A percentile compares a stretch with the other conserved stretches of the same genome.
These are phyloP conservation scores for Acrocephalus scirpaceus DNA, from an alignment of 2,797 vertebrate genomes.

Conservation along the genomic window DNA sequence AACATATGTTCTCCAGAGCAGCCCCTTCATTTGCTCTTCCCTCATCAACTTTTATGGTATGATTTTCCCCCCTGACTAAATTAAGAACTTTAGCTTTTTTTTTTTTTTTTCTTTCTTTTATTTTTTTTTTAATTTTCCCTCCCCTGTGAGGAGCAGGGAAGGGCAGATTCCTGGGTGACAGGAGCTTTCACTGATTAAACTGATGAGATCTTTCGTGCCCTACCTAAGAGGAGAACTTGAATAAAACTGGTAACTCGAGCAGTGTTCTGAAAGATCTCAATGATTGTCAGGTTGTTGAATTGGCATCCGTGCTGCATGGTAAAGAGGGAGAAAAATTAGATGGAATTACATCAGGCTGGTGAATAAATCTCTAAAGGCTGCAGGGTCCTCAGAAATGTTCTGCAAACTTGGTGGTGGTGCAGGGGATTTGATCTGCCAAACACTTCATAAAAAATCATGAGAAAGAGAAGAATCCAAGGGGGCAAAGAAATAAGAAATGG, in stretches of 20 bases:
- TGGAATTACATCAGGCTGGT: not conserved
- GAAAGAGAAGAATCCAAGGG: not conserved
- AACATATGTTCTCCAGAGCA: constrained; percentile 40
- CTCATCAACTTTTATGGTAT: constrained; percentile 33
- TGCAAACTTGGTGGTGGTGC: not conserved
- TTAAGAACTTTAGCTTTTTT: constrained; percentile 24
- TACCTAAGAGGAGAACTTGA: constrained; percentile 5
- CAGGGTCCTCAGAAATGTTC: not conserved
- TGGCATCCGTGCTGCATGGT: not conserved
- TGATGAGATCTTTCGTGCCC: not conserved
- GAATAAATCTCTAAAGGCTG: not conserved
- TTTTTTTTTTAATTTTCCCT: not conserved
- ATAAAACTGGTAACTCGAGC: not conserved
- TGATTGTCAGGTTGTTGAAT: constrained; percentile 15
- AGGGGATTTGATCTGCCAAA: not conserved
- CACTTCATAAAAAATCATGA: not conserved
- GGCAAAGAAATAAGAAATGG: not conserved
- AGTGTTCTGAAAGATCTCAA: not conserved
- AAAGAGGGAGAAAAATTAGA: not conserved
- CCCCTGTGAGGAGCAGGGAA: constrained; percentile 3
- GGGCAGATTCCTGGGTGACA: not conserved
- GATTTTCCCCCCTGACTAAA: not conserved
- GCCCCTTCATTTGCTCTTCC: constrained; percentile 22
- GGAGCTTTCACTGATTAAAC: constrained; percentile 23
- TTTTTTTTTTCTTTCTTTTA: not conserved